Percentiles rank a stretch among this genome's conserved stretches.
Conservation (phyloP, 2,113 vertebrate species). For the Rhynchomys soricoides region DNA sequence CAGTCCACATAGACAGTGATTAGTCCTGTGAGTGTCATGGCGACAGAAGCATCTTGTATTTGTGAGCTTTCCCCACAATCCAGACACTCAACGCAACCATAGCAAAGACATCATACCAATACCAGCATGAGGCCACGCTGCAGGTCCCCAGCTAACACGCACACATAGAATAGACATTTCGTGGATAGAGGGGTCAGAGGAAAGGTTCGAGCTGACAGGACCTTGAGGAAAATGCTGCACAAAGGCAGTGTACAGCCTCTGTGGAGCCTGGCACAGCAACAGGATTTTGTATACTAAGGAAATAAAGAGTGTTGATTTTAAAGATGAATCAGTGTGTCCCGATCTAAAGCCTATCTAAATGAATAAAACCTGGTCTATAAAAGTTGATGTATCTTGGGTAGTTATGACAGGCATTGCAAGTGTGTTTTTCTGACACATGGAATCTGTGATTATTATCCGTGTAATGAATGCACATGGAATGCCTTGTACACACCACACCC, state of each 20-base stretch:
- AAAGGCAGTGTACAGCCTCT: not conserved
- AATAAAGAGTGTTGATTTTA: not conserved
- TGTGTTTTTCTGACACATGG: not conserved
- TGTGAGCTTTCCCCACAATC: not conserved
- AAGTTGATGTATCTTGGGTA: not conserved
- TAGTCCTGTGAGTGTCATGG: rapidly evolving
- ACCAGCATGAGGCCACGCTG: rapidly evolving
- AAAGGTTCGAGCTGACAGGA: not conserved
- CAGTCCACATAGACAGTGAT: rapidly evolving
- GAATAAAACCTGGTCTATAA: not conserved
- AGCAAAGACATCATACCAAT: not conserved
- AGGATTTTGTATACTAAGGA: not conserved
- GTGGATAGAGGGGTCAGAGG: not conserved
- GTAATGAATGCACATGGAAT: not conserved
- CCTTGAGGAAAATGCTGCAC: not conserved
- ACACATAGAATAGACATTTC: too few species aligned
- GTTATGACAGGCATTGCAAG: not conserved
- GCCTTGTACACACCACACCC: rapidly evolving
- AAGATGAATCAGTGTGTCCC: not conserved
- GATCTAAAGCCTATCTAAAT: not conserved
- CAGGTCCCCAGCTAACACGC: rapidly evolving
- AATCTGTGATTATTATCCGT: not conserved
- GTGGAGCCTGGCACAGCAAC: not conserved
- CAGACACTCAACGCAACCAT: not conserved
- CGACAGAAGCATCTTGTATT: not conserved